A percentile compares a stretch with the other conserved stretches of the same genome.
Evolutionary conservation across 2,888 invertebrate species (phyloP).

Genomic region (Melanotus villosus): DNA sequence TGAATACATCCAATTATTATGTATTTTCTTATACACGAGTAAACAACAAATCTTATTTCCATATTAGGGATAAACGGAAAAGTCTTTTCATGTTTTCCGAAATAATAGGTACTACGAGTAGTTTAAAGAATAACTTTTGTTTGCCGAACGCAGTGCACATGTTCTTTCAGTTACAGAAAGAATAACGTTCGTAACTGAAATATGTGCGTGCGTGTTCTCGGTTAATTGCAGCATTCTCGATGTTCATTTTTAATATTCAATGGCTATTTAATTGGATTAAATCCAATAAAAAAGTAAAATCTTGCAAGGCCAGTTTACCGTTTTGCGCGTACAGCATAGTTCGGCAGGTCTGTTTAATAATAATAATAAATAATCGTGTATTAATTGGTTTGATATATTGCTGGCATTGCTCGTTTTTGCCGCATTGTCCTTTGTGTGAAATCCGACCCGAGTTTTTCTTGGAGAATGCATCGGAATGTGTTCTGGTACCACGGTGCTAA

Average conservation of each 20-base stretch:
- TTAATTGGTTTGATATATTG: conserved; percentile 69
- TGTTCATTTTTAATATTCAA: conserved; percentile 26
- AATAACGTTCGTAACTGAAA: neutral
- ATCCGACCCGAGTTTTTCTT: conserved; percentile 63
- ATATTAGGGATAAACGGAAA: no score
- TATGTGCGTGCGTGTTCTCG: conserved; percentile 10
- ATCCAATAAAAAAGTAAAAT: conserved; percentile 23
- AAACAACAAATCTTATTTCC: no score
- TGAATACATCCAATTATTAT: no score
- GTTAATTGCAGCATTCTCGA: conserved; percentile 18
- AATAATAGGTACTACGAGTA: no score
- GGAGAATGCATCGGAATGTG: conserved; percentile 61
- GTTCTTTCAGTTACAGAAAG: no score
- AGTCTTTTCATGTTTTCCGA: no score
- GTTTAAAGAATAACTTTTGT: no score
- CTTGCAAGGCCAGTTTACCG: conserved; percentile 39
- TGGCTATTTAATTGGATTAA: conserved; percentile 34
- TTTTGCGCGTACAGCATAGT: conserved; percentile 47
- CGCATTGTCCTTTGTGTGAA: conserved; percentile 65
- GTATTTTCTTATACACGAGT: no score
- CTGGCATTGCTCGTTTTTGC: conserved; percentile 65
- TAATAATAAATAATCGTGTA: conserved; percentile 67
- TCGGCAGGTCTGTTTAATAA: conserved; percentile 62
- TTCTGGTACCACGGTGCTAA: conserved; percentile 24
- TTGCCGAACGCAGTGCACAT: no score